Evolutionary conservation across 2,797 vertebrate genomes (phyloP).

Genomic region (Oreortyx pictus): DNA sequence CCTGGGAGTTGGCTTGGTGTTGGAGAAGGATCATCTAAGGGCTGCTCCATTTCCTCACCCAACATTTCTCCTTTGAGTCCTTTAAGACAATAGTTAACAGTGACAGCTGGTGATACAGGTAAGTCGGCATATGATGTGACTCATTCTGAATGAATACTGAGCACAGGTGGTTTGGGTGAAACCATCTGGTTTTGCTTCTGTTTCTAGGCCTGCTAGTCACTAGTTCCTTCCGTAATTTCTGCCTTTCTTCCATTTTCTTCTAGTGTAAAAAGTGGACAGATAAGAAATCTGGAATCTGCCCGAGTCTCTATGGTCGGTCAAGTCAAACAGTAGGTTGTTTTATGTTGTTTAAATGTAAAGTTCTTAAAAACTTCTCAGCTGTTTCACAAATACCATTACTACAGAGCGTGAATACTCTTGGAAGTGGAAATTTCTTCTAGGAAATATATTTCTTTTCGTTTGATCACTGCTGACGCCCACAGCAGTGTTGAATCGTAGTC

Average conservation of each 20-base stretch:
- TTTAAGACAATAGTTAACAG: not conserved
- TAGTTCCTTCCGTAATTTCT: not conserved
- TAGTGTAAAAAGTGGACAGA: slow-evolving; percentile 98
- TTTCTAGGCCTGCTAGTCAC: not conserved
- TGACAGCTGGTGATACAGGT: fast-evolving
- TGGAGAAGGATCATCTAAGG: not conserved
- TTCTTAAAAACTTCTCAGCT: not conserved
- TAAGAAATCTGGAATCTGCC: slow-evolving; percentile 95
- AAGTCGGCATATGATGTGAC: fast-evolving
- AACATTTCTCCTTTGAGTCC: not conserved
- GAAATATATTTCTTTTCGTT: not conserved
- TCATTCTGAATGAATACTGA: not conserved
- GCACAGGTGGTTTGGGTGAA: not conserved
- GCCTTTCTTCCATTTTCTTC: not conserved
- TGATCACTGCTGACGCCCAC: not conserved
- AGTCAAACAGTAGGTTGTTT: slow-evolving; percentile 86
- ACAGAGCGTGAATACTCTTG: not conserved
- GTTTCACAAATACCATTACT: not conserved
- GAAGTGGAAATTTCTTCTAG: not conserved
- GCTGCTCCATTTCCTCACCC: not conserved
- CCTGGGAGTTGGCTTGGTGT: not conserved
- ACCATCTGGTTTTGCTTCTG: not conserved
- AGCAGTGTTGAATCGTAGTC: not conserved
- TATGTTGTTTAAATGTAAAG: not conserved
- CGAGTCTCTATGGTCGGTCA: slow-evolving; percentile 98